Percentiles rank a stretch among this genome's conserved stretches.
Evolutionary conservation across 2,888 invertebrate genomes (phyloP).

Genomic region (Eupithecia subfuscata): DNA sequence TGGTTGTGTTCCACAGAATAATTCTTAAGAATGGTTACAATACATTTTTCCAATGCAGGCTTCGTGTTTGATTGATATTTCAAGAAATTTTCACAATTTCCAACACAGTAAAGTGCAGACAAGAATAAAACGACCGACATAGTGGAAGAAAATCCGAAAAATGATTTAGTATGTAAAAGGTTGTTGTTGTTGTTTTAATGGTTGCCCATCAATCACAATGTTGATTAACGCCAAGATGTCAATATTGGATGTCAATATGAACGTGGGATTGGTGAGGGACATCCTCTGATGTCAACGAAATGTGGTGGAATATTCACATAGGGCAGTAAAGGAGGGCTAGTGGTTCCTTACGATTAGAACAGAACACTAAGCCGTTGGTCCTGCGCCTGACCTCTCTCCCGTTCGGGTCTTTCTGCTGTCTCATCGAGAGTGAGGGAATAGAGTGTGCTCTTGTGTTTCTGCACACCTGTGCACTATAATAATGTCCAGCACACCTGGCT

Average conservation of each 20-base stretch:
- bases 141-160: conserved; percentile 16
- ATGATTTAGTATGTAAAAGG: conserved; percentile 16
- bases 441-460: no score
- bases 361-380: no score
- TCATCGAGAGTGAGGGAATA: no score
- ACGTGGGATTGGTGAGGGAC: neutral
- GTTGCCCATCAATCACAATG: conserved; percentile 38
- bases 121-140: conserved; percentile 43
- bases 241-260: conserved; percentile 23
- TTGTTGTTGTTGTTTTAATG: conserved; percentile 10
- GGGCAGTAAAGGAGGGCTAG: neutral
- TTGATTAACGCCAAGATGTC: conserved; percentile 21
- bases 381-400: no score
- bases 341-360: neutral
- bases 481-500: no score
- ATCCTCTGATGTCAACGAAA: neutral
- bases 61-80: neutral
- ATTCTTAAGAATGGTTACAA: conserved; percentile 37
- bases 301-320: neutral
- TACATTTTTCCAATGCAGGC: conserved; percentile 34
- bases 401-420: no score
- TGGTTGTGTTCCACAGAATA: conserved; percentile 40
- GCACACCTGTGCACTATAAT: no score
- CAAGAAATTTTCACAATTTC: conserved; percentile 16
- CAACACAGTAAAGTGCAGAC: conserved; percentile 18